Evolutionary conservation across 2,113 vertebrate species (phyloP).

Genomic region (Corythoichthys haematopterus): DNA sequence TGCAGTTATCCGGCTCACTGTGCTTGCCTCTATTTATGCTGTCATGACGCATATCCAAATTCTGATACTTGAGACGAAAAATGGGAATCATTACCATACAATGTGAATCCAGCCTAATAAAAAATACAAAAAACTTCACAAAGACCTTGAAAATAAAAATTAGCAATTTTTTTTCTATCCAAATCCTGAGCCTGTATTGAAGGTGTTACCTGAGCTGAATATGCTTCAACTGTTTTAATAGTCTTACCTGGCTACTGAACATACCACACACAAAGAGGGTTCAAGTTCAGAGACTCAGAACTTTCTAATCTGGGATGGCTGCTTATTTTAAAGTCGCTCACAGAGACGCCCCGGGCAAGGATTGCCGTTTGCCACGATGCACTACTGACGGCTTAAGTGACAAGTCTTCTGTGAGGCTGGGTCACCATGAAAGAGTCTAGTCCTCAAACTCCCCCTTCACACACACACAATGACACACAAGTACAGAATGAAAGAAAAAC

Average conservation of each 20-base stretch:
- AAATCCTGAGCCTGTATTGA: neutral
- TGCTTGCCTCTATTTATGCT: too few species aligned
- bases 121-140: neutral
- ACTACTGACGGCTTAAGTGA: conserved; percentile 46
- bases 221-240: neutral
- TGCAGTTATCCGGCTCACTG: too few species aligned
- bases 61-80: too few species aligned
- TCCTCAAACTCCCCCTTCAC: neutral
- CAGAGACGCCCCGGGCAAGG: conserved; percentile 13
- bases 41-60: too few species aligned
- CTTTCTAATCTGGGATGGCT: conserved; percentile 45
- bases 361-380: conserved; percentile 32
- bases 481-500: conserved; percentile 40
- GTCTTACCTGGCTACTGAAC: neutral
- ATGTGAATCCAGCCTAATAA: too few species aligned
- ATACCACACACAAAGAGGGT: conserved; percentile 24
- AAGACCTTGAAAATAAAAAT: neutral
- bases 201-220: neutral
- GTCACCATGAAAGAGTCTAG: conserved; percentile 50
- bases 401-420: conserved; percentile 41
- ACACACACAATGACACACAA: conserved; percentile 29
- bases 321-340: conserved; percentile 30
- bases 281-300: conserved; percentile 25
- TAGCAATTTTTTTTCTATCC: neutral
- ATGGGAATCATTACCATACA: too few species aligned